Evolutionary conservation across 2,888 invertebrate genomes (phyloP).

Genomic region (Ptycholaimellus sp.): DNA sequence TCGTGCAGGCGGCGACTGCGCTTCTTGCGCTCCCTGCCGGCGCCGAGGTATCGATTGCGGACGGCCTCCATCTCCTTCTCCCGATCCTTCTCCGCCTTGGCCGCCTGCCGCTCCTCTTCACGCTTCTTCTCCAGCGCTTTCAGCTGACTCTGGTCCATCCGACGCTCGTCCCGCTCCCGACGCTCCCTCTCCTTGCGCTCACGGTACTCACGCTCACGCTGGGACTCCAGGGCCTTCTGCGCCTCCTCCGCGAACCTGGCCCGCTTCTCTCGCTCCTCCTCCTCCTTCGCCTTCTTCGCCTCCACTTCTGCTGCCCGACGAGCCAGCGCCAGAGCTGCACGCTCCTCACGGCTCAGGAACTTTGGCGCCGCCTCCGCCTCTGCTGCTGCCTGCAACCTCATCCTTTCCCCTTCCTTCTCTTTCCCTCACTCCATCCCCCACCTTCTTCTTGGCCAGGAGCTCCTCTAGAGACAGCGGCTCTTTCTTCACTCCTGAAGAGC

Average conservation of each 20-base stretch:
- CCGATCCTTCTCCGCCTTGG: constrained; percentile 6
- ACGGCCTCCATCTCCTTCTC: constrained; percentile 18
- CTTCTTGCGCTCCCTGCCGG: constrained; percentile 50
- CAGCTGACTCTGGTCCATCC: no score
- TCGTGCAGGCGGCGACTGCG: constrained; percentile 76
- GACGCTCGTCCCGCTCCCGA: neutral
- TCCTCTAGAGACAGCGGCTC: constrained; percentile 90
- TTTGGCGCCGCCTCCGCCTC: no score
- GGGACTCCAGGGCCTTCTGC: constrained; percentile 10
- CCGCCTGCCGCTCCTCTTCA: constrained; percentile 10
- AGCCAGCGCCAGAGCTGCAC: constrained; percentile 63
- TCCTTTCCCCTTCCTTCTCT: no score
- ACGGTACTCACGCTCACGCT: no score
- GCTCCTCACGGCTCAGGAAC: constrained; percentile 76
- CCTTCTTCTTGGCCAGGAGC: constrained; percentile 70
- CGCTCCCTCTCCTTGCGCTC: constrained; percentile 10
- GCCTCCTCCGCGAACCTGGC: constrained; percentile 31
- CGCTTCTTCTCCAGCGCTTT: neutral
- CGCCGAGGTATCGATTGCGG: constrained; percentile 23
- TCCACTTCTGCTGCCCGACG: constrained; percentile 62
- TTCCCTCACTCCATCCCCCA: constrained; percentile 77
- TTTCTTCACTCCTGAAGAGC: constrained; percentile 13
- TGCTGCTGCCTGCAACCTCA: no score
- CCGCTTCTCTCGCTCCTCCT: constrained; percentile 42
- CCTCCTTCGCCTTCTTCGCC: constrained; percentile 44